Percentiles rank a stretch among this genome's conserved stretches.
These are phyloP conservation scores for Atrichornis clamosus DNA, from an alignment of 2,113 vertebrate species.

Conservation along the genomic window DNA sequence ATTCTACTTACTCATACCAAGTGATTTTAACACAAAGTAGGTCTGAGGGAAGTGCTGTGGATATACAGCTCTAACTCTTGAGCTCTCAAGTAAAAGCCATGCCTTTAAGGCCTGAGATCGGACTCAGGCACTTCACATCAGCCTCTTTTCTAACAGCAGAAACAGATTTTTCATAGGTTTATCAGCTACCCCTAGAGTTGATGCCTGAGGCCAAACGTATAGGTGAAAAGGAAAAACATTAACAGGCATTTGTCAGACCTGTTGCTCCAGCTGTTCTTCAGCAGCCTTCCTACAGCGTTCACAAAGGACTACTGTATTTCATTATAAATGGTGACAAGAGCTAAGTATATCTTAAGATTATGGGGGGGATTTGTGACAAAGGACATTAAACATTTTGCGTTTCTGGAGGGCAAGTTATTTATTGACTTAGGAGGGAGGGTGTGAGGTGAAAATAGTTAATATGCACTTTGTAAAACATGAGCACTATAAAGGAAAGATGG, in stretches of 20 bases:
- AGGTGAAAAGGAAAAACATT: background rate
- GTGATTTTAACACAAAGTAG: background rate
- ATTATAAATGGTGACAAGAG: background rate
- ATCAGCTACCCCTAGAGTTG: background rate
- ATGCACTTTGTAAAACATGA: background rate
- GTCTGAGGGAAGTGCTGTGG: background rate
- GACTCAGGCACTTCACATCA: background rate
- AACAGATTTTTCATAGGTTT: background rate
- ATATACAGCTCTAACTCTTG: background rate
- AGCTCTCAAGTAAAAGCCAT: background rate
- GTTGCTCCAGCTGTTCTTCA: background rate
- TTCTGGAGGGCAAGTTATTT: background rate
- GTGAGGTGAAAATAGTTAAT: background rate
- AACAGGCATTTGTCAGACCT: background rate
- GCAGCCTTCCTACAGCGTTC: background rate
- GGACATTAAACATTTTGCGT: background rate
- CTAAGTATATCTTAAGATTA: background rate
- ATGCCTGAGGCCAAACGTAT: background rate
- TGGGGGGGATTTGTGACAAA: background rate
- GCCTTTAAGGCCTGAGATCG: background rate
- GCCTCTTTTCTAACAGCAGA: background rate
- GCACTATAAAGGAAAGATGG: background rate
- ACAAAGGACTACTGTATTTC: background rate
- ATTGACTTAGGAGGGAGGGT: background rate
- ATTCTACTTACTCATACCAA: background rate